Evolutionary conservation across 2,113 vertebrate species (phyloP).

Genomic region (Ptyas mucosa): DNA sequence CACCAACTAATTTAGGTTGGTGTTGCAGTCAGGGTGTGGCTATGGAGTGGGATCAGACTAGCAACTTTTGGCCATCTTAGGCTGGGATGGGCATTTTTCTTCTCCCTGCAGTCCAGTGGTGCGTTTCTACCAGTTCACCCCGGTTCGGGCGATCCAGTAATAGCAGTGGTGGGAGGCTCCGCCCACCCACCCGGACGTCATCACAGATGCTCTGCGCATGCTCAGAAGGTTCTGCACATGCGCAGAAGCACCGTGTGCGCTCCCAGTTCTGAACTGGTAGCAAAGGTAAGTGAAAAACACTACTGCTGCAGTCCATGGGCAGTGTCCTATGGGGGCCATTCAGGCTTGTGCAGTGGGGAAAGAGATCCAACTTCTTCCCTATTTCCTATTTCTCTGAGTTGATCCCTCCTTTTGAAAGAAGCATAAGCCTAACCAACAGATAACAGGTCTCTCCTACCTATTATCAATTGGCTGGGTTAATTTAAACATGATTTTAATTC

Average conservation of each 20-base stretch:
- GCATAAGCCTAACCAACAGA: neutral
- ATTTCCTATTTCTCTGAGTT: neutral
- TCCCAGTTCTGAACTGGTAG: no score
- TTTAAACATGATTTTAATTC: neutral
- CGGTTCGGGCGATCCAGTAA: no score
- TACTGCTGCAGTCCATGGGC: neutral
- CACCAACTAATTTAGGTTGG: neutral
- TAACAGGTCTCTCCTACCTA: neutral
- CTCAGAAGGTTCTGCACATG: no score
- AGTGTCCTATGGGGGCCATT: neutral
- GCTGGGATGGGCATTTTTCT: neutral
- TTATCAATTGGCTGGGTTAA: neutral
- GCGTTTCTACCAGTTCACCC: no score
- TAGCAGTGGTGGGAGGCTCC: no score
- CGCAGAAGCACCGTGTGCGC: no score
- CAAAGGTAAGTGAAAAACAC: no score
- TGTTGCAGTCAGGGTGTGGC: neutral
- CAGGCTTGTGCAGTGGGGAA: neutral
- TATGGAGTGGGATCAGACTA: neutral
- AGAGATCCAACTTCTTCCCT: neutral
- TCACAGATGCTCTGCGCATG: no score
- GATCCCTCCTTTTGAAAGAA: neutral
- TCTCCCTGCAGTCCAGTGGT: neutral
- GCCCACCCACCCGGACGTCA: no score
- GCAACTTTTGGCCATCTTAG: neutral